Conservation (phyloP, 1,140 invertebrate genomes). For the Ptiloglossa arizonensis region DNA sequence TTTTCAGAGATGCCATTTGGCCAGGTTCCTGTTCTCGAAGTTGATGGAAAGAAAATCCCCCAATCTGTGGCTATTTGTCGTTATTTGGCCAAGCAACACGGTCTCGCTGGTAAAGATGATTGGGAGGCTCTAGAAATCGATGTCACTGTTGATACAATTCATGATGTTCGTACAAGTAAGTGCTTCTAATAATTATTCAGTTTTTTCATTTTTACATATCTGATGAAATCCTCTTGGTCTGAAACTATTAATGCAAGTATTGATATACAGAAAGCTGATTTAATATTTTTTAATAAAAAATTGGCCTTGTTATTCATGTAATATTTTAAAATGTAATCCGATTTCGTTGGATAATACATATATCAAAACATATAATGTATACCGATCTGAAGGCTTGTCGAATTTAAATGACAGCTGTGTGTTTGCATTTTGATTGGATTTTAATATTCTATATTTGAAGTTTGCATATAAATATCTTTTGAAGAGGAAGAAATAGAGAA, state of each 20-base stretch:
- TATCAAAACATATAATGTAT: background rate
- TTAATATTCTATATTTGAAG: no score
- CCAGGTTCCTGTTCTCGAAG: slow-evolving; percentile 88
- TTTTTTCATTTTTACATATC: no score
- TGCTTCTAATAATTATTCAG: slow-evolving; percentile 8
- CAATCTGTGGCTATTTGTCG: slow-evolving; percentile 88
- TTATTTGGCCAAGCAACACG: slow-evolving; percentile 86
- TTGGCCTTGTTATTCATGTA: background rate
- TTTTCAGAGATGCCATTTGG: slow-evolving; percentile 87
- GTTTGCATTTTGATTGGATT: background rate
- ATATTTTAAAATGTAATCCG: background rate
- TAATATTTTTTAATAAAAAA: no score
- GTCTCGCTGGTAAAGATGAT: slow-evolving; percentile 85
- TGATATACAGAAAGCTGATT: no score
- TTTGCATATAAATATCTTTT: no score
- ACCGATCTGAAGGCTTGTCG: no score
- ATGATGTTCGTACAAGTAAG: slow-evolving; percentile 75
- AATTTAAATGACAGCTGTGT: background rate
- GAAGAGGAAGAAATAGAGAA: no score
- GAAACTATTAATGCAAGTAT: no score
- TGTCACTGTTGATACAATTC: slow-evolving; percentile 84
- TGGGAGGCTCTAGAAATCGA: slow-evolving; percentile 87
- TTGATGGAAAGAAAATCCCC: slow-evolving; percentile 86
- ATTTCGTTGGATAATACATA: background rate
- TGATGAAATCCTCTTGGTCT: no score